Percentiles rank a stretch among this genome's conserved stretches.
These are phyloP conservation scores for Amphipyra berbera DNA, from an alignment of 2,888 invertebrate genomes.

Conservation along the genomic window DNA sequence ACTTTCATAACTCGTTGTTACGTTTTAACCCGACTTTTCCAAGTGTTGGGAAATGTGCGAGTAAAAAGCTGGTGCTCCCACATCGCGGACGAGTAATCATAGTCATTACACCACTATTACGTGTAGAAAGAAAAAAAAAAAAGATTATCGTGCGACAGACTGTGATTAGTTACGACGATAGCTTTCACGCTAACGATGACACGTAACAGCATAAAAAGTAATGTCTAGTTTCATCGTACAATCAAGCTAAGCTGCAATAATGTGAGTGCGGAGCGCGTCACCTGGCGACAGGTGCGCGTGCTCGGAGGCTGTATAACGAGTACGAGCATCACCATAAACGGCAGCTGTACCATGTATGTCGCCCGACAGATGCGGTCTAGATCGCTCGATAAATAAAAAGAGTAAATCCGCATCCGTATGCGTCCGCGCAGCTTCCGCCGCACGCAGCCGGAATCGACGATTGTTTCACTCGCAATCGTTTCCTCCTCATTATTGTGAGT, in stretches of 20 bases:
- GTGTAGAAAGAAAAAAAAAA: constrained; percentile 72
- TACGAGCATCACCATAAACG: constrained; percentile 71
- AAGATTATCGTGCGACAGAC: constrained; percentile 74
- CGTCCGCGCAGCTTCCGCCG: constrained; percentile 82
- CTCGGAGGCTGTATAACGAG: constrained; percentile 75
- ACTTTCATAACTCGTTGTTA: constrained; percentile 88
- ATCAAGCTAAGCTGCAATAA: constrained; percentile 46
- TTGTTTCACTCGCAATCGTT: constrained; percentile 85
- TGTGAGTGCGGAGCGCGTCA: constrained; percentile 60
- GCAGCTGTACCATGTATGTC: constrained; percentile 84
- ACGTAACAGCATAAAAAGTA: constrained; percentile 69
- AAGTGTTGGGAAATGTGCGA: constrained; percentile 81
- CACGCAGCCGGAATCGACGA: constrained; percentile 83
- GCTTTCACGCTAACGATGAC: constrained; percentile 78
- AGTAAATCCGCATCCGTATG: constrained; percentile 84
- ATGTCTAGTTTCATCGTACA: constrained; percentile 56
- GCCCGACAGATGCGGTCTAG: constrained; percentile 87
- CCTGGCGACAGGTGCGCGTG: constrained; percentile 87
- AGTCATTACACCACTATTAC: constrained; percentile 74
- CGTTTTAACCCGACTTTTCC: constrained; percentile 84
- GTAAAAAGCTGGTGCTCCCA: constrained; percentile 86
- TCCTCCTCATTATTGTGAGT: constrained; percentile 82
- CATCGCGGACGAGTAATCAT: constrained; percentile 82
- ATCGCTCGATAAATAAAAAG: constrained; percentile 86
- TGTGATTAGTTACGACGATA: constrained; percentile 74